These are phyloP conservation scores for Zoroaster sp. DNA, from an alignment of 53 echinoderm and acorn worm genomes.

Conservation along the genomic window DNA sequence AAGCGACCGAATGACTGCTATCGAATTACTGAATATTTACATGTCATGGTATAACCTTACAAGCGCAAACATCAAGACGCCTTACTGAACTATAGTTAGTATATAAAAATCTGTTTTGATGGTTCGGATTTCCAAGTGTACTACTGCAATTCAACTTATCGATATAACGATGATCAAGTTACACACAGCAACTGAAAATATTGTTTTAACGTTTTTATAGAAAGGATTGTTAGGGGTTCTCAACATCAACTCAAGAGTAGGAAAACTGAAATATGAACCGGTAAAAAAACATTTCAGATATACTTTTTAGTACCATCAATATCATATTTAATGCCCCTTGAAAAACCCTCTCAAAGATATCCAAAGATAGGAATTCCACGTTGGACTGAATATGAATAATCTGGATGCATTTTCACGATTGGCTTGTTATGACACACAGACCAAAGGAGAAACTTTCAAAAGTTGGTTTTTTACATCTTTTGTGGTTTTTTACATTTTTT, in stretches of 20 bases:
- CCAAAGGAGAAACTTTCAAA: too few relatives aligned
- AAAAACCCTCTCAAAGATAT: background rate
- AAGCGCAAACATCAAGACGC: background rate
- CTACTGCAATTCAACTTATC: background rate
- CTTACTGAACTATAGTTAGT: background rate
- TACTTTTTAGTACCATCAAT: background rate
- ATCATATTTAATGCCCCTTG: background rate
- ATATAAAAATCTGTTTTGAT: background rate
- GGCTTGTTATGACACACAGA: too few relatives aligned
- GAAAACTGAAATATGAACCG: background rate
- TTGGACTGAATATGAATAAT: too few relatives aligned
- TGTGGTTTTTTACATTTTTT: too few relatives aligned
- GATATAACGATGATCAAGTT: background rate
- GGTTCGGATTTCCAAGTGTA: background rate
- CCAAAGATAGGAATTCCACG: background rate
- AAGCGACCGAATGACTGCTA: background rate
- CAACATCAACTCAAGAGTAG: background rate
- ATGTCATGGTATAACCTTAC: background rate
- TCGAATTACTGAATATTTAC: background rate
- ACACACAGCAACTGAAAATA: background rate
- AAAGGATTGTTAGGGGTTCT: background rate
- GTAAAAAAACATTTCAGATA: background rate
- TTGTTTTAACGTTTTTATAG: background rate
- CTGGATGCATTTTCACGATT: too few relatives aligned
- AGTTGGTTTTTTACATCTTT: too few relatives aligned